These are phyloP conservation scores for Pseudorhiza aurosa DNA, from an alignment of 30 jellyfish, hydroid and myxozoan genomes.

Conservation along the genomic window DNA sequence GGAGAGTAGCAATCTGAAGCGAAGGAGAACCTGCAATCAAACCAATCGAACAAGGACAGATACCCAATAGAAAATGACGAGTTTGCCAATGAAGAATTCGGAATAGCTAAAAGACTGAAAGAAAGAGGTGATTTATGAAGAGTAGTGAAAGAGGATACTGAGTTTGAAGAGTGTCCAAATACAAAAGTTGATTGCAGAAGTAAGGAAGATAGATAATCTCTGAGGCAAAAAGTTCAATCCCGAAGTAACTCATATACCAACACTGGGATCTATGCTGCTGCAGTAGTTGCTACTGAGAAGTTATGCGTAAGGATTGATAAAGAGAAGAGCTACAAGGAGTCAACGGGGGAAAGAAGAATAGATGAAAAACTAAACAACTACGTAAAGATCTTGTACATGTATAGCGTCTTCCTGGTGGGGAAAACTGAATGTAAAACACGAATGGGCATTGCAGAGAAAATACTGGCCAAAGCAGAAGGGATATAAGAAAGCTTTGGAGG, in stretches of 20 bases:
- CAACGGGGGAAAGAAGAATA: neutral
- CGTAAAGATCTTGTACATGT: slow-evolving; percentile 15
- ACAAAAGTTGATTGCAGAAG: slow-evolving; percentile 29
- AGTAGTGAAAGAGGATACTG: slow-evolving; percentile 15
- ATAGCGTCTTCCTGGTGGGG: neutral
- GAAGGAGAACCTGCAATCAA: slow-evolving; percentile 4
- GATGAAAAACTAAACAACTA: slow-evolving; percentile 4
- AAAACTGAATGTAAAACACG: neutral
- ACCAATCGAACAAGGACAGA: slow-evolving; percentile 6
- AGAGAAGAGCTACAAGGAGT: neutral
- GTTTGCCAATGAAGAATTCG: slow-evolving; percentile 18
- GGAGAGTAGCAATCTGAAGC: neutral
- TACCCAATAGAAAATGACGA: slow-evolving; percentile 11
- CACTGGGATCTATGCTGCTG: slow-evolving; percentile 7
- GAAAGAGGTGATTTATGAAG: slow-evolving; percentile 15
- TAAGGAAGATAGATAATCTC: slow-evolving; percentile 21
- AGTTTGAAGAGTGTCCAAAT: slow-evolving; percentile 24
- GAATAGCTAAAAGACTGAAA: slow-evolving; percentile 12
- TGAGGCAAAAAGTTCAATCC: slow-evolving; percentile 8
- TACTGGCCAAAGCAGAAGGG: slow-evolving; percentile 30
- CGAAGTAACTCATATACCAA: slow-evolving; percentile 16
- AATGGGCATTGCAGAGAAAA: slow-evolving; percentile 7
- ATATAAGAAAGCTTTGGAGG: slow-evolving; percentile 5
- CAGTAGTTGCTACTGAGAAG: slow-evolving; percentile 17
- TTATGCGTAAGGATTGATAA: neutral